A percentile compares a stretch with the other conserved stretches of the same genome.
Conservation (phyloP, 2,888 invertebrate genomes). For the Cantharis rustica region DNA sequence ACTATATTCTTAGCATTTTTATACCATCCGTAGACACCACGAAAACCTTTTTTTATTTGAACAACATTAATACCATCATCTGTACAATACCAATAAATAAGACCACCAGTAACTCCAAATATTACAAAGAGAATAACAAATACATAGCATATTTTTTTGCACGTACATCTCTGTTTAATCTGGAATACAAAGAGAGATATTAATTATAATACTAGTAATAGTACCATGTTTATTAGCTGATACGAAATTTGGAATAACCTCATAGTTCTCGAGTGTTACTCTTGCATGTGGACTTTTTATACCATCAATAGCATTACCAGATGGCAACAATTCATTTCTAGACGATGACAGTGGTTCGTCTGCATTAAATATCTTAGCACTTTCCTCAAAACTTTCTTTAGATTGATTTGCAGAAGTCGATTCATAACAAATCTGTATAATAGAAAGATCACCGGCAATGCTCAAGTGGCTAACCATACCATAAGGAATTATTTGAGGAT, state of each 20-base stretch:
- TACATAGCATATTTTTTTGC: too few species aligned
- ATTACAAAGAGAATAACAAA: not conserved
- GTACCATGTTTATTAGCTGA: not conserved
- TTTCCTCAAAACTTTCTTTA: not conserved
- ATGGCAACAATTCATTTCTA: not conserved
- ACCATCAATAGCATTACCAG: not conserved
- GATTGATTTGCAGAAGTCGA: slow-evolving; percentile 42
- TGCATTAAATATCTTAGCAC: not conserved
- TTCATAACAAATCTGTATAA: slow-evolving; percentile 71
- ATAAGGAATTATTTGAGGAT: slow-evolving; percentile 72
- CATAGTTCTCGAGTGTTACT: too few species aligned
- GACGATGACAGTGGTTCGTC: not conserved
- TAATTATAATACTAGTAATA: not conserved
- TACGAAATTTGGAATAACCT: too few species aligned
- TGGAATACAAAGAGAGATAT: not conserved
- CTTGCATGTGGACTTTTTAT: not conserved
- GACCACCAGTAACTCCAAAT: not conserved
- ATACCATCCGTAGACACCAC: not conserved
- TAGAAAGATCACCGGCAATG: slow-evolving; percentile 75
- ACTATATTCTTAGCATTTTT: not conserved
- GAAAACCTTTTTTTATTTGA: not conserved
- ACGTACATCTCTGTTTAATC: not conserved
- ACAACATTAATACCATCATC: not conserved
- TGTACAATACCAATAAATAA: not conserved
- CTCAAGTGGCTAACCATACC: slow-evolving; percentile 68